phyloP scores from a whole-genome alignment of 30 jellyfish, hydroid and myxozoan genomes.

The Hydractinia symbiolongicarpus region DNA sequence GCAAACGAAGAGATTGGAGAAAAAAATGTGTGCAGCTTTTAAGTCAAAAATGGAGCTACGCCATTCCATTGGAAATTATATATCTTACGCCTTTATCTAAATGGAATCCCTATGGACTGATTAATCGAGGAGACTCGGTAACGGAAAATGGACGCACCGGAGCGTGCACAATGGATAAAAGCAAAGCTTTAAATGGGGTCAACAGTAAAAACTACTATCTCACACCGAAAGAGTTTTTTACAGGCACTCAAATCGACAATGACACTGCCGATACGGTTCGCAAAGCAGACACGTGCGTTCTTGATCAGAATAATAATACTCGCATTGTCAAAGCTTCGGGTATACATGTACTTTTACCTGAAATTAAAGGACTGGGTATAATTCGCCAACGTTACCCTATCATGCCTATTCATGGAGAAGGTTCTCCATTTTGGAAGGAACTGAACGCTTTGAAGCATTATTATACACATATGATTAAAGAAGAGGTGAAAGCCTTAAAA shows the following conservation, averaged over 20 bases:
- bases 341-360: constrained; percentile 47
- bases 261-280: constrained; percentile 64
- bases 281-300: constrained; percentile 53
- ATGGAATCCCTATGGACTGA: constrained; percentile 57
- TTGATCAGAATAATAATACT: constrained; percentile 42
- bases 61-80: constrained; percentile 67
- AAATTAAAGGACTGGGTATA: constrained; percentile 47
- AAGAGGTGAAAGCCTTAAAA: constrained; percentile 17
- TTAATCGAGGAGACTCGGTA: constrained; percentile 37
- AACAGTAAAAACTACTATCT: constrained; percentile 43
- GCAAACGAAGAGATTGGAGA: constrained; percentile 21
- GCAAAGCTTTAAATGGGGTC: constrained; percentile 47
- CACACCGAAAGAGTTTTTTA: constrained; percentile 51
- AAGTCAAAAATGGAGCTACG: constrained; percentile 52
- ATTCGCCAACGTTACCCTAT: constrained; percentile 61
- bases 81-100: constrained; percentile 58
- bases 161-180: constrained; percentile 30
- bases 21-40: constrained; percentile 31
- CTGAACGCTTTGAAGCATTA: constrained; percentile 52
- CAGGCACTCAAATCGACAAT: constrained; percentile 39
- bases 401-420: constrained; percentile 72
- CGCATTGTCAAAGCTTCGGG: constrained; percentile 66
- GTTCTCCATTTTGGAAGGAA: constrained; percentile 71
- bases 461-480: constrained; percentile 21
- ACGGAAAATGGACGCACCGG: constrained; percentile 59